Percentiles rank a stretch among this genome's conserved stretches.
Conservation (phyloP, 2,888 invertebrate genomes). For the Rotaria magnacalcarata region DNA sequence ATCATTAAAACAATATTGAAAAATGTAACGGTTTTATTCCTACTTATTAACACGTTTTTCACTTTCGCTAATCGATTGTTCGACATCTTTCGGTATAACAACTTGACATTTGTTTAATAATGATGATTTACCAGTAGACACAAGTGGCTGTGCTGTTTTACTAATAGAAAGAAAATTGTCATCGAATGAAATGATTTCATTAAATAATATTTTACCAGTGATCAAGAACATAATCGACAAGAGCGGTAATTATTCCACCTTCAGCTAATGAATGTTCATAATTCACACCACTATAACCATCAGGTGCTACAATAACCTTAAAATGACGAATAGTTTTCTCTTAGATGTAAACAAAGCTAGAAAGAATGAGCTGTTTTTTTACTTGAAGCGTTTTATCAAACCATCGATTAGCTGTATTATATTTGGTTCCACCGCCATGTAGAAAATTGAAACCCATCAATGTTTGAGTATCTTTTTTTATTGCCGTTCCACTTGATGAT, state of each 20-base stretch:
- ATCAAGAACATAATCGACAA: slow-evolving; percentile 38
- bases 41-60: slow-evolving; percentile 41
- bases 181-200: background rate
- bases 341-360: background rate
- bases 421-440: slow-evolving; percentile 37
- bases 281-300: slow-evolving; percentile 43
- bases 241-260: slow-evolving; percentile 37
- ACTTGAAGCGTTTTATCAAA: slow-evolving; percentile 46
- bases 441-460: background rate
- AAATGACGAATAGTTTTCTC: background rate
- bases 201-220: slow-evolving; percentile 8
- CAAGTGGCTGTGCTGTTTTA: background rate
- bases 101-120: background rate
- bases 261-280: slow-evolving; percentile 44
- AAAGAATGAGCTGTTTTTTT: too few species aligned
- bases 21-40: background rate
- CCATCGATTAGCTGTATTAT: slow-evolving; percentile 43
- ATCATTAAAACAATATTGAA: background rate
- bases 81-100: slow-evolving; percentile 14
- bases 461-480: background rate
- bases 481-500: background rate
- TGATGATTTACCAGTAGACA: background rate
- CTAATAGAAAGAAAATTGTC: background rate
- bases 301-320: slow-evolving; percentile 37
- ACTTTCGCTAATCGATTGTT: slow-evolving; percentile 37